Evolutionary conservation across 2,113 vertebrate species (phyloP), one percentile per base, ranked within the genome.

Genomic region (Myocastor coypus): DNA sequence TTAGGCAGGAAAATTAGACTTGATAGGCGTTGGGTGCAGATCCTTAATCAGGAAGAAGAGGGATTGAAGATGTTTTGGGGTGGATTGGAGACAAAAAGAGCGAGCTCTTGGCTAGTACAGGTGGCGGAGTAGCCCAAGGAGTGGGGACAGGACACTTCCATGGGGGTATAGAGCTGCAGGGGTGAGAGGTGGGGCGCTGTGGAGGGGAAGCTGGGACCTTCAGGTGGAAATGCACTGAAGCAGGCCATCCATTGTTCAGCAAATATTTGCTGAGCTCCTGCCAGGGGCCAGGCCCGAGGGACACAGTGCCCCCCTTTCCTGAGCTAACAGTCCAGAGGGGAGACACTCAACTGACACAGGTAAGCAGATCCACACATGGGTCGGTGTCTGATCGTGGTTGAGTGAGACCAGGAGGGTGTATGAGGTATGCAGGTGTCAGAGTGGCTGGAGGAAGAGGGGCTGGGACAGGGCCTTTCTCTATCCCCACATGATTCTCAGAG

Each of bases 211-310:
- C 7, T 20, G 13, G 30, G 84, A 30, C 37, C 42, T 34, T 50
- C 16, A 40, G 12, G 32, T 34, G 68, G 77, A 68, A 55, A 20
- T 1, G 4, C 28, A 40, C 30, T 2, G 5, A 66, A 73, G 55
- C 22, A 3, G 34, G 75, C 7, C 77, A 12, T 63, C 32, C 55
- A 14, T 63, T 64, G 52, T 55, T 92, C 66, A 61, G n/a, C 37
- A 73, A 34, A 46, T 89, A 85, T 71, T 81, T 81, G 30, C 86
- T 30, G 57, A 92, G 73, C 66, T 80, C 20, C 84, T 86, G n/a
- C 57, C 34, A 3, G 66, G 63, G 42, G 71, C 37, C 64, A 11
- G 34, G 64, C 37, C 57, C 94, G 46, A 57, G 63, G 82, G 64
- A 40, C 78, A 64, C 50, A 34, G 85, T 73, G 37, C 57, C 73